phyloP scores from a whole-genome alignment of 2,888 invertebrate species.

The Cheilosia pagana region DNA sequence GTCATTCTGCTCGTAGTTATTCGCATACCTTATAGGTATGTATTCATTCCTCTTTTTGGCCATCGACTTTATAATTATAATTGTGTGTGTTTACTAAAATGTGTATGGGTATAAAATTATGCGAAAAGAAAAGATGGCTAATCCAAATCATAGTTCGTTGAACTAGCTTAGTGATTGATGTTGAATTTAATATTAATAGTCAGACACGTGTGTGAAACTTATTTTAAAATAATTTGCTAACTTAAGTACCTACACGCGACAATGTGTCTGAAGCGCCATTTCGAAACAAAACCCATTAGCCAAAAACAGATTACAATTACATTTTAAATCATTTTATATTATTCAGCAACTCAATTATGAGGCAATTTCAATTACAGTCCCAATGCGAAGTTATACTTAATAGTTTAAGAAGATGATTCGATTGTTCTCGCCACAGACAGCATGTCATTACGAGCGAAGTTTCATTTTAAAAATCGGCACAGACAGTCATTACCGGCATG shows the following conservation, averaged over 20 bases:
- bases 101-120: no score
- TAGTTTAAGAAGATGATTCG: not conserved
- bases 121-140: no score
- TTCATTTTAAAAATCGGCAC: conserved; percentile 1
- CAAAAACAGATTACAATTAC: conserved; percentile 4
- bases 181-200: no score
- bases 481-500: conserved; percentile 23
- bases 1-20: not conserved
- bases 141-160: no score
- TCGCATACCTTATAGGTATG: no score
- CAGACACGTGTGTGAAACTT: no score
- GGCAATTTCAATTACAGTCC: conserved; percentile 13
- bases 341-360: not conserved
- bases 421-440: conserved; percentile 9
- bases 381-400: conserved; percentile 16
- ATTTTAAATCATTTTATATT: conserved; percentile 19
- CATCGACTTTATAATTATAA: no score
- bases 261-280: not conserved
- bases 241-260: not conserved
- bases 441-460: not conserved
- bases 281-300: not conserved
- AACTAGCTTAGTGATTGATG: no score
- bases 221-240: no score
- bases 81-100: no score
- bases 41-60: no score